Evolutionary conservation across 2,113 vertebrate genomes (phyloP), one percentile per base, ranked within the genome.

Genomic region (Aegotheles bennettii): DNA sequence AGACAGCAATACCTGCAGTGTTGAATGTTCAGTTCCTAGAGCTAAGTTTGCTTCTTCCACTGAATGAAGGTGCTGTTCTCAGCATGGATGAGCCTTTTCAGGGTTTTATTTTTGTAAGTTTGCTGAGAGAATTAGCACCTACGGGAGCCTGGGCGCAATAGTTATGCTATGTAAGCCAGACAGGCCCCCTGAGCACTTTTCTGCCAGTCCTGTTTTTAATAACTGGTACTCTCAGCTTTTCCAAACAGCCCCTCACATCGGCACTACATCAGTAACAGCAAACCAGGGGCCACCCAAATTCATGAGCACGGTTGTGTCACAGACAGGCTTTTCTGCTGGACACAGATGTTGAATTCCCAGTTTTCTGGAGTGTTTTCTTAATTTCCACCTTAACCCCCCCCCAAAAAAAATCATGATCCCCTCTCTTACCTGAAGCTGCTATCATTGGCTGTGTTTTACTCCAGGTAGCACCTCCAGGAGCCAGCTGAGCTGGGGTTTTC

Each of bases 61-160:
- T 97, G 93, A 97, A 96, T 94, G 93, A 78, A 89, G 79, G 20
- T 81, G 93, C 94, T 97, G 95, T 97, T 97, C 92, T 94, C 92
- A 71, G 90, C 53, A 43, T 96, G 96, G 95, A 95, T 94, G 88
- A 95, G 85, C 85, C 88, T 96, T 96, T 96, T 97, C 95, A 96
- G 90, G 64, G 83, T 85, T 93, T 90, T 95, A 94, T 96, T 96
- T 96, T 95, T 81, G 51, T 89, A 96, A 94, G 95, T 96, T 96
- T 95, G 94, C 94, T 71, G 94, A 96, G 90, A 96, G 94, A 97
- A 95, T 95, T 96, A 96, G 94, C 95, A 96, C 96, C 95, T 96
- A 90, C 35, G 0, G 71, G 70, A 93, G 90, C 60, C 0, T 18
- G 85, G 79, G 87, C 17, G 40, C 76, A 91, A 17, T n/a, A 77